Base-by-base conservation (phyloP, 2,888 invertebrate genomes). In the Clivina fossor region DNA sequence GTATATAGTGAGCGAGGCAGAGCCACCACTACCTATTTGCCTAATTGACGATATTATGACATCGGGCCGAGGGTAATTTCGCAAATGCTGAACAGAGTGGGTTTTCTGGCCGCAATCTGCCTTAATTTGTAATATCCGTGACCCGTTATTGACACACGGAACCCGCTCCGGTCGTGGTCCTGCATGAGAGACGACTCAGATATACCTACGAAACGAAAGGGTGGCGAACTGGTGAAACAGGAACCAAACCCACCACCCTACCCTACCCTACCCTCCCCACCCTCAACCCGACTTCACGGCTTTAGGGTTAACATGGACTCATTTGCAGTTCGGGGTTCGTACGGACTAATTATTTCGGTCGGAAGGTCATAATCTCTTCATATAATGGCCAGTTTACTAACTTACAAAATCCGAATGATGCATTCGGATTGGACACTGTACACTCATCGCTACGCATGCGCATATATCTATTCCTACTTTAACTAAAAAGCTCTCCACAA, bases 361-460 rank as follows among this genome's bases (percentile, higher is more conserved):
- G 73, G 71, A 68, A 72, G 73, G 72, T 73, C 71, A 73, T 74
- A 74, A 73, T 74, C 74, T 71, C 71, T 68, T 69, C 70, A 69
- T 71, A 73, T 73, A 74, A 74, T 73, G 72, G 72, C 72, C 72
- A 72, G 71, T 70, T 72, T 71, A 44, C 68, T 66, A 71, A 71
- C 69, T 71, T 71, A 71, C 70, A 71, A 73, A 73, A 73, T 73
- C 72, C 32, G 40, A 53, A 44, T 28, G 43, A 53, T 53, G 44
- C 53, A 22, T 9, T n/a, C n/a, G n/a, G n/a, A n/a, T n/a, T n/a
- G n/a, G n/a, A n/a, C n/a, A n/a, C n/a, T n/a, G n/a, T n/a, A n/a
- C n/a, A n/a, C n/a, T n/a, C n/a, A n/a, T n/a, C n/a, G n/a, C n/a
- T n/a, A n/a, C n/a, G n/a, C n/a, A n/a, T n/a, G n/a, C n/a, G n/a